Conservation (phyloP, 1,140 invertebrate species). For the Zaprionus ghesquierei region DNA sequence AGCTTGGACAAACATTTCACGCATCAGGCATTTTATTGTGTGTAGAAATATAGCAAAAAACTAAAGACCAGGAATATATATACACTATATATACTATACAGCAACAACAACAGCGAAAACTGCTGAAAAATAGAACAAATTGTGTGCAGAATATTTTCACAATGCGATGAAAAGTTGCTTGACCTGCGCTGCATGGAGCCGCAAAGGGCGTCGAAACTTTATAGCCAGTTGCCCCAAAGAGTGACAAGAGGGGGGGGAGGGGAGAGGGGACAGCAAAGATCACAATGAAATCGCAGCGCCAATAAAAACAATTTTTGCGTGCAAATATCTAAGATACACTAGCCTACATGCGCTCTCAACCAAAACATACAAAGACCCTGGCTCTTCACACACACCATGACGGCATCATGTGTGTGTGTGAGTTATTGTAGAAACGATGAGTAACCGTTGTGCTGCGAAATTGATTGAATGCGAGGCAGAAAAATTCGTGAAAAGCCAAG, state of each 20-base stretch:
- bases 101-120: neutral
- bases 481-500: conserved; percentile 19
- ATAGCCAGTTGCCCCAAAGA: neutral
- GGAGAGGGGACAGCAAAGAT: conserved; percentile 8
- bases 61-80: conserved; percentile 41
- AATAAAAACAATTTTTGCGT: conserved; percentile 78
- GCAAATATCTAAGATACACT: conserved; percentile 83
- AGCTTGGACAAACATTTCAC: conserved; percentile 82
- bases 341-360: conserved; percentile 82
- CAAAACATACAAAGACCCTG: conserved; percentile 81
- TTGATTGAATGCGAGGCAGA: conserved; percentile 48
- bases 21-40: conserved; percentile 82
- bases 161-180: neutral
- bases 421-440: conserved; percentile 64
- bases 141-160: neutral
- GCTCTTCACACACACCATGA: conserved; percentile 29
- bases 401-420: conserved; percentile 37
- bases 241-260: neutral
- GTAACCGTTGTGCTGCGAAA: conserved; percentile 61
- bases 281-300: conserved; percentile 47
- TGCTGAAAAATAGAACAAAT: neutral
- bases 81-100: conserved; percentile 8
- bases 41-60: conserved; percentile 65
- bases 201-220: neutral
- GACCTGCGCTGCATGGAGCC: neutral